A percentile compares a stretch with the other conserved stretches of the same genome.
These are phyloP conservation scores for Polypterus senegalus DNA, from an alignment of 2,113 vertebrate species.

Conservation along the genomic window DNA sequence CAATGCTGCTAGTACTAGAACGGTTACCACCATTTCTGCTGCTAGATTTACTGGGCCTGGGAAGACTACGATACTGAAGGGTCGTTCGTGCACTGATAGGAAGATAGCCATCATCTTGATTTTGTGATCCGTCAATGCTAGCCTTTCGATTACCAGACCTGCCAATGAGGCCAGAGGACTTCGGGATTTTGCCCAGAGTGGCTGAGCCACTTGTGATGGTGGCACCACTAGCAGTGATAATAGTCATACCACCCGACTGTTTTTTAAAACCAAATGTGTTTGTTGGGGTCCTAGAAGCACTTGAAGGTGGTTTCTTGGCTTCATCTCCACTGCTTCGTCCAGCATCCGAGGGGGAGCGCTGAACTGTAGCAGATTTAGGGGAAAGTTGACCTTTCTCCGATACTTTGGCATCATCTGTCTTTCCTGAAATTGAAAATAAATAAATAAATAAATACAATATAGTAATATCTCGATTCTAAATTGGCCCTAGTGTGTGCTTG, in stretches of 20 bases:
- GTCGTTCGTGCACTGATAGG: conserved; percentile 75
- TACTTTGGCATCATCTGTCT: conserved; percentile 93
- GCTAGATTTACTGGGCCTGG: conserved; percentile 77
- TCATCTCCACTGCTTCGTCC: conserved; percentile 88
- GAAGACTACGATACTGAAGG: conserved; percentile 90
- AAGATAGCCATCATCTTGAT: conserved; percentile 82
- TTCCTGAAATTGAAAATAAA: conserved; percentile 56
- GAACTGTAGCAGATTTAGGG: conserved; percentile 69
- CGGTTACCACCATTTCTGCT: conserved; percentile 73
- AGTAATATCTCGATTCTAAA: too few species aligned
- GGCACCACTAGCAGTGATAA: conserved; percentile 84
- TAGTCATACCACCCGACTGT: conserved; percentile 65
- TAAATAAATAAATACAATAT: conserved; percentile 33
- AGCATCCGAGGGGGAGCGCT: conserved; percentile 83
- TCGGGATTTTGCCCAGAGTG: conserved; percentile 90
- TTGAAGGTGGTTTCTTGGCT: conserved; percentile 63
- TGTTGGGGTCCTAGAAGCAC: conserved; percentile 60
- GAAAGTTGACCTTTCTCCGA: conserved; percentile 87
- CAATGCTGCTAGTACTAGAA: conserved; percentile 94
- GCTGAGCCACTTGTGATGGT: conserved; percentile 89
- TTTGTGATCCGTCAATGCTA: conserved; percentile 58
- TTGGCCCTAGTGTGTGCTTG: too few species aligned
- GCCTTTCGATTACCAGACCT: conserved; percentile 57
- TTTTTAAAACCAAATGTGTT: conserved; percentile 95
- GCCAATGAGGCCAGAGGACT: conserved; percentile 66